Base-by-base conservation (phyloP, 2,113 vertebrate species). In the Rhizomys pruinosus region DNA sequence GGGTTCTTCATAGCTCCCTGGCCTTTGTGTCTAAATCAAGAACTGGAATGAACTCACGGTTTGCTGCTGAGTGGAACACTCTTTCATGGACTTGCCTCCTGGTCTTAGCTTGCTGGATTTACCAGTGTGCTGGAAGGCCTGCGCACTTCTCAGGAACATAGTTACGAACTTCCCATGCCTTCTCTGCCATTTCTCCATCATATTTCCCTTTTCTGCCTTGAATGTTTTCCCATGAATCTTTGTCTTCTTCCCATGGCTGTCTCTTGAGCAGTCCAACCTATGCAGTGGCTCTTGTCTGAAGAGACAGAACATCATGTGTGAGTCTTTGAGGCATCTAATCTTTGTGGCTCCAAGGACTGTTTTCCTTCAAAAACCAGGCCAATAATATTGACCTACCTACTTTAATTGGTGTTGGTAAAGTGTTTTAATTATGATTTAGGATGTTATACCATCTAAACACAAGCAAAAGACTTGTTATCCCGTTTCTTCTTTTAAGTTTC, bases 401-500 rank as follows among this genome's bases (percentile, higher is more conserved):
- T 47, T 95, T 91, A 94, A 90, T 90, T 94, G 87, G 84, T 88
- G 64, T 81, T 92, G 44, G 57, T 93, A 91, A 95, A 77, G 47
- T 84, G 78, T 37, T 90, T 92, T 89, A 93, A 93, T 95, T 93
- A 85, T 80, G 63, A 87, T 90, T 93, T 92, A 87, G 68, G 93
- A 86, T 95, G 94, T 91, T 84, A 55, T 94, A 78, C 59, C 37
- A 84, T 87, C 61, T 84, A 93, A 95, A 94, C 80, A 88, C 68
- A 93, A 88, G 68, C 63, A 92, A 73, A 94, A 96, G 73, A 61
- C 68, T 93, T 91, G 72, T 77, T 91, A 94, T 32, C 92, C 96
- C 61, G 59, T 89, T 44, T 76, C 77, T 95, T 94, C 90, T 93
- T 94, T 96, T 78, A 95, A 95, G 66, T 87, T 89, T 95, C 34